A percentile compares a stretch with the other conserved stretches of the same genome.
Evolutionary conservation across 2,888 invertebrate species (phyloP).

Genomic region (Drosophila cognata): DNA sequence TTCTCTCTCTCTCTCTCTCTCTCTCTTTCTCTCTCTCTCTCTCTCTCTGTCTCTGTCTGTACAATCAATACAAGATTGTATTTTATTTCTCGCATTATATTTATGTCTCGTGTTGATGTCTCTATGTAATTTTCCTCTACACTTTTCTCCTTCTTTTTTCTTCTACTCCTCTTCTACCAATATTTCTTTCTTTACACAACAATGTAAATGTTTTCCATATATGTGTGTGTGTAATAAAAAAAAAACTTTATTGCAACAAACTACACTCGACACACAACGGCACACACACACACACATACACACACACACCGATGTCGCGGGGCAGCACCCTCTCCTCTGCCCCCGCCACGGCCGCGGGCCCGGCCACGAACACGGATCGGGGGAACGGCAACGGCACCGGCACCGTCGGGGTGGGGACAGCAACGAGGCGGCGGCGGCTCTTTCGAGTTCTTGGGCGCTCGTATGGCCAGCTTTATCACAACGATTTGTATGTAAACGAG

Average conservation of each 20-base stretch:
- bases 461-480: conserved; percentile 84
- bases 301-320: conserved; percentile 20
- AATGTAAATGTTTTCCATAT: conserved; percentile 3
- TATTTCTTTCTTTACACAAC: conserved; percentile 26
- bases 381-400: conserved; percentile 26
- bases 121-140: conserved; percentile 74
- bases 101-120: conserved; percentile 50
- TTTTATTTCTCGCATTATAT: conserved; percentile 33
- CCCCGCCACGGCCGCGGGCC: conserved; percentile 65
- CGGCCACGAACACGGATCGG: conserved; percentile 52
- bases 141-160: conserved; percentile 64
- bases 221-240: conserved; percentile 46
- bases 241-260: conserved; percentile 56
- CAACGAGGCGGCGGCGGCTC: conserved; percentile 79
- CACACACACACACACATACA: conserved; percentile 16
- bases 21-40: conserved; percentile 8
- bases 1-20: conserved; percentile 40
- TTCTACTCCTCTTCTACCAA: conserved; percentile 39
- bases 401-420: conserved; percentile 45
- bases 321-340: conserved; percentile 43
- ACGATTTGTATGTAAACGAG: conserved; percentile 84
- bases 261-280: conserved; percentile 13
- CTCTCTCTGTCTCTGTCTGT: background rate
- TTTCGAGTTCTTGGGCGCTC: conserved; percentile 84
- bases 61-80: conserved; percentile 32